Evolutionary conservation across 2,113 vertebrate species (phyloP), one percentile per base, ranked within the genome.

Genomic region (Corydoras maculifer): DNA sequence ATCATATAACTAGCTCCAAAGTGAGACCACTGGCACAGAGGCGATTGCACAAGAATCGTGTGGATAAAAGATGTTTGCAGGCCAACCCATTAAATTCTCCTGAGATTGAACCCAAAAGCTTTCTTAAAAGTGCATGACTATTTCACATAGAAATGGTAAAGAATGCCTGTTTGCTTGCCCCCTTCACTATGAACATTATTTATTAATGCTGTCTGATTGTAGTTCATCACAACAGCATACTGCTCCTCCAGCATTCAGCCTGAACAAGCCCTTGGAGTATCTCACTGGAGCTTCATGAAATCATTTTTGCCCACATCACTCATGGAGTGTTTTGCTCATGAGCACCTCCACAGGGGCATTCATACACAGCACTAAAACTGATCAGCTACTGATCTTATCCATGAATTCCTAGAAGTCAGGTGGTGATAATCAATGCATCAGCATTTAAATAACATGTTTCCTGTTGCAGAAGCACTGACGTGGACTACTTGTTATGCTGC

Each of bases 301-400:
- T 35, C 13, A 55, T 18, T 53, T 35, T 15, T 8, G n/a, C 10
- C 55, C 43, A 59, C 58, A 3, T 13, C 25, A 15, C 9, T 12
- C 35, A n/a, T 25, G 53, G 5, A 35, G 31, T 35, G 49, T 55
- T 30, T 31, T 14, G 62, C 9, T 1, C 4, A 9, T 48, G 18
- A 30, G 64, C 51, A 8, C 48, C 61, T 50, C 54, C 18, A 48
- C 50, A 55, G 18, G 7, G 4, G 8, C 2, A 58, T 9, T 58
- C 53, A 30, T 29, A 48, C 53, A 48, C 53, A 30, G 15, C 11
- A 5, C 49, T 9, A 43, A 54, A 70, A n/a, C 11, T 64, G 32
- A 58, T 65, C 32, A 30, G 9, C 70, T 31, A 58, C 58, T 65
- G 62, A 72, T 58, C 62, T 72, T 30, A 30, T 72, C 54, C 25